Conservation (phyloP, 2,888 invertebrate genomes). For the Selenia dentaria region DNA sequence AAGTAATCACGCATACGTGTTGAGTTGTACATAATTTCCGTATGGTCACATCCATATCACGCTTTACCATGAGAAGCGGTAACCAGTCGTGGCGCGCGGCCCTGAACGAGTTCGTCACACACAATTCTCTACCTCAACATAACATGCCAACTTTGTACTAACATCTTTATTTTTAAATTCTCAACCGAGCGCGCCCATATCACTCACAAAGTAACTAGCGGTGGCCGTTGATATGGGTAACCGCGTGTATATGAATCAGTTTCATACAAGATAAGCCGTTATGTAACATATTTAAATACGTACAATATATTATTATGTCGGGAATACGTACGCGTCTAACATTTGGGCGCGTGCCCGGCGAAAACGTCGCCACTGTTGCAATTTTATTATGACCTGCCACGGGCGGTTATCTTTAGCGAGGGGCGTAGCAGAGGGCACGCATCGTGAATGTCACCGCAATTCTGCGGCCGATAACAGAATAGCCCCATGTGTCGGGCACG, state of each 20-base stretch:
- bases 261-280: background rate
- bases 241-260: background rate
- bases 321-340: constrained; percentile 23
- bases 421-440: constrained; percentile 59
- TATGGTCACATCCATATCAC: background rate
- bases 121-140: too few relatives aligned
- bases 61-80: constrained; percentile 11
- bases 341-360: constrained; percentile 68
- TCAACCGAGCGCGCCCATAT: background rate
- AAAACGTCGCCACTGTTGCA: too few relatives aligned
- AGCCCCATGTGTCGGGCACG: constrained; percentile 9
- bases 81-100: constrained; percentile 10
- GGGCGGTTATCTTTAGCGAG: constrained; percentile 75
- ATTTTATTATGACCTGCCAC: constrained; percentile 55
- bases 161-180: background rate
- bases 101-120: constrained; percentile 26
- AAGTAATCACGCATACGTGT: too few relatives aligned
- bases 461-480: constrained; percentile 41
- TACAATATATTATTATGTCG: too few relatives aligned
- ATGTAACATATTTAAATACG: too few relatives aligned
- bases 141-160: background rate
- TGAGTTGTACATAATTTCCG: too few relatives aligned
- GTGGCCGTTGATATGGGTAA: background rate
- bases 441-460: constrained; percentile 60
- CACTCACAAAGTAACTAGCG: background rate